Percentiles rank a stretch among this genome's conserved stretches.
phyloP scores from a whole-genome alignment of 1,140 invertebrate genomes.

The Bombus vancouverensis region DNA sequence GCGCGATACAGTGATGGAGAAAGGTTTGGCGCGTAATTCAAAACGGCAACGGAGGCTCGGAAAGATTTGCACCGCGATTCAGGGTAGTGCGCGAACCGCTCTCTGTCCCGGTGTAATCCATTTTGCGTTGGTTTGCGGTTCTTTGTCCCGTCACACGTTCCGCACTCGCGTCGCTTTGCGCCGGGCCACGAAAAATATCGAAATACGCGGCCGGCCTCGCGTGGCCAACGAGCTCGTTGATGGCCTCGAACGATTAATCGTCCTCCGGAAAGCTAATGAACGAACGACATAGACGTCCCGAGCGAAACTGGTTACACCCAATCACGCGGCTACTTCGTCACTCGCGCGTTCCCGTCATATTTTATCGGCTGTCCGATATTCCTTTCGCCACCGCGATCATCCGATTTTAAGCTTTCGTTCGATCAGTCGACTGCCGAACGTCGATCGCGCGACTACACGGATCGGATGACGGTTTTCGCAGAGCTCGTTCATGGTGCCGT shows the following conservation, averaged over 20 bases:
- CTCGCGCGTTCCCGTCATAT: background rate
- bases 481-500: background rate
- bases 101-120: conserved; percentile 28
- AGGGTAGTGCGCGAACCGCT: too few relatives aligned
- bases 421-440: background rate
- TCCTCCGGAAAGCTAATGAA: conserved; percentile 47
- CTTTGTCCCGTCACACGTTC: conserved; percentile 37
- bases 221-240: conserved; percentile 50
- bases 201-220: background rate
- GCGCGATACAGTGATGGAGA: too few relatives aligned
- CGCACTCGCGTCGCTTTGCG: background rate
- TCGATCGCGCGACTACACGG: background rate
- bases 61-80: conserved; percentile 3
- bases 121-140: conserved; percentile 36
- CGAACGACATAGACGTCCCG: conserved; percentile 36
- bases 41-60: background rate
- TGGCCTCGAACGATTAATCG: conserved; percentile 52
- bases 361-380: background rate
- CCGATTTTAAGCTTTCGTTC: background rate
- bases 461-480: background rate
- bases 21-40: background rate
- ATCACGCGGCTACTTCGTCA: conserved; percentile 37
- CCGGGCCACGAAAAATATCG: conserved; percentile 40
- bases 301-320: conserved; percentile 31
- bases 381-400: background rate